A percentile compares a stretch with the other conserved stretches of the same genome.
Evolutionary conservation across 2,797 vertebrate species (phyloP).

Genomic region (Staurois parvus): DNA sequence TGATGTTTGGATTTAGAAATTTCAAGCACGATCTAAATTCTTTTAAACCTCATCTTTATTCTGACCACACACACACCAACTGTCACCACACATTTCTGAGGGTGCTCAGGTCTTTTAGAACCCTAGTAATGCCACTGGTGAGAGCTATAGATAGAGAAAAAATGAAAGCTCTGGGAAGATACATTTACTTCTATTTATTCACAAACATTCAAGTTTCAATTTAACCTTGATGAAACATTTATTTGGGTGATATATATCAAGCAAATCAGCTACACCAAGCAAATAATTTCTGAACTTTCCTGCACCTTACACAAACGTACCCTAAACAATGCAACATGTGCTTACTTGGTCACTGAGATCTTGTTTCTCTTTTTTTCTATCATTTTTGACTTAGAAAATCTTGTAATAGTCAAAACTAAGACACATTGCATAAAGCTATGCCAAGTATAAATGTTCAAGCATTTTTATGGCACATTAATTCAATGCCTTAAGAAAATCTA

Average conservation of each 20-base stretch:
- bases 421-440: slow-evolving; percentile 58
- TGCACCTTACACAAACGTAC: neutral
- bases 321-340: neutral
- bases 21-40: too few relatives aligned
- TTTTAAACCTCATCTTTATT: too few relatives aligned
- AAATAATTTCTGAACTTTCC: neutral
- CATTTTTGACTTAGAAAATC: slow-evolving; percentile 27
- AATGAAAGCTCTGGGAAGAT: too few relatives aligned
- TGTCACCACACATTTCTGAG: too few relatives aligned
- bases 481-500: slow-evolving; percentile 72
- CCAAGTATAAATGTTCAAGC: slow-evolving; percentile 72
- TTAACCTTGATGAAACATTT: too few relatives aligned
- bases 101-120: too few relatives aligned
- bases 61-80: too few relatives aligned
- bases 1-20: too few relatives aligned
- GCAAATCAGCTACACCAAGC: neutral
- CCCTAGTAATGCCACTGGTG: too few relatives aligned
- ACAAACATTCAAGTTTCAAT: too few relatives aligned
- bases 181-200: too few relatives aligned
- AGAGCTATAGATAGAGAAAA: too few relatives aligned
- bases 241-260: neutral
- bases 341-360: slow-evolving; percentile 14
- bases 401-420: slow-evolving; percentile 31
- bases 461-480: slow-evolving; percentile 72
- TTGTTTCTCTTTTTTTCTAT: slow-evolving; percentile 15